Base-by-base conservation (phyloP, 2,888 invertebrate species). In the Graphium colonna region DNA sequence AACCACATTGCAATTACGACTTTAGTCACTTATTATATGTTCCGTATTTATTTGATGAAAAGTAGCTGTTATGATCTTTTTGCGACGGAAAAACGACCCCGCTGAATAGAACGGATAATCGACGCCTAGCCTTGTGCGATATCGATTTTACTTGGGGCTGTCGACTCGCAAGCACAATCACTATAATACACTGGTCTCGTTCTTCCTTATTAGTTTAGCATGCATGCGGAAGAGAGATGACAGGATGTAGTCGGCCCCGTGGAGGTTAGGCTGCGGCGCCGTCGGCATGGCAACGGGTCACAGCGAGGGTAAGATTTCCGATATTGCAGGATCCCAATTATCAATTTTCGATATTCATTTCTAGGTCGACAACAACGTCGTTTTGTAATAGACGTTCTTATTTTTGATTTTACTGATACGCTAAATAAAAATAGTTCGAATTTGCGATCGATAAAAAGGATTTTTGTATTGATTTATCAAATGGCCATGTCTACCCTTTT, bases 81-180 rank as follows among this genome's bases (percentile, higher is more conserved):
- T 50, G 51, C 28, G 48, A 48, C 42, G 52, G 41, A 43, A 43
- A 26, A 58, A 40, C 42, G 55, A 28, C 56, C 65, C 26, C 48
- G 48, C 10, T 36, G 39, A 45, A 58, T 60, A 55, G 58, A 80
- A 75, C 82, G 81, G 85, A 85, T 88, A 88, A 89, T 90, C 89
- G 89, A 90, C 89, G 84, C 76, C 82, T 82, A 89, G 89, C 89
- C 90, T 90, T 90, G 89, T 83, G 87, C 85, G 87, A 89, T 89
- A 90, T 90, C 90, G 90, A 90, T 90, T 89, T 89, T 88, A 79
- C 79, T 73, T 67, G 71, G 75, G 71, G 75, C 76, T 68, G 74
- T 74, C 77, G 77, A 77, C 68, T 67, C 66, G 65, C 55, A 64
- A 70, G 66, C 71, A 70, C 63, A 75, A 61, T n/a, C 9, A 31